Base-by-base conservation (phyloP, 2,888 invertebrate species). In the Stenodema calcarata region DNA sequence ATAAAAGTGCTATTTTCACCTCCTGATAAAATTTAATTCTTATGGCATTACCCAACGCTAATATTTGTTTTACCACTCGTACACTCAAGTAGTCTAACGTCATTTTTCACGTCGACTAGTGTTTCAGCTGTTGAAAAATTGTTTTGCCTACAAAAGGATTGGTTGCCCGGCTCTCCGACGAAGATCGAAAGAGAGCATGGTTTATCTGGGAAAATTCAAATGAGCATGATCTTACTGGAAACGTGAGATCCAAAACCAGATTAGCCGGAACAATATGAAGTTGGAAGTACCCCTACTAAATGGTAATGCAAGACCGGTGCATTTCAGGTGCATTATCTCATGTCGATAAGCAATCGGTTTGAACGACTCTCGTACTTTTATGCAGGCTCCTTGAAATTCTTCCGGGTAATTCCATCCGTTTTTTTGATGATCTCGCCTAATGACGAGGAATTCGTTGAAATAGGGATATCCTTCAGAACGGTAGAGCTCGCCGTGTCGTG, bases 291-390 rank as follows among this genome's bases (percentile, higher is more conserved):
- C 73, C 30, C 30, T 9, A 35, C 14, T 16, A 18, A 73, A 73
- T 73, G 73, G 73, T 73, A 73, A 73, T 73, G 35, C 73, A 70
- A 30, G 16, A 30, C 30, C 41, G 35, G 73, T 73, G 30, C 73
- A 73, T 73, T 73, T 73, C 73, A 73, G 73, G 41, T 73, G 73
- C 73, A 73, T 73, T 73, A 73, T 73, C 73, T 73, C 35, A 6
- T 12, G 47, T 9, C 47, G 47, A 47, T 47, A 47, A 47, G 47
- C 47, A 16, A 47, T 47, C 47, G 3, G 47, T 47, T 47, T 47
- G 47, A 47, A 12, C 47, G 47, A 12, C 47, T 12, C 47, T 47
- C 47, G 7, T 12, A 47, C 42, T 50, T 50, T 50, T 50, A n/a
- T 50, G 50, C 50, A 50, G 50, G n/a, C 50, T 50, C 50, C 50